phyloP scores from a whole-genome alignment of 2,888 invertebrate genomes.

The Pecten maximus region DNA sequence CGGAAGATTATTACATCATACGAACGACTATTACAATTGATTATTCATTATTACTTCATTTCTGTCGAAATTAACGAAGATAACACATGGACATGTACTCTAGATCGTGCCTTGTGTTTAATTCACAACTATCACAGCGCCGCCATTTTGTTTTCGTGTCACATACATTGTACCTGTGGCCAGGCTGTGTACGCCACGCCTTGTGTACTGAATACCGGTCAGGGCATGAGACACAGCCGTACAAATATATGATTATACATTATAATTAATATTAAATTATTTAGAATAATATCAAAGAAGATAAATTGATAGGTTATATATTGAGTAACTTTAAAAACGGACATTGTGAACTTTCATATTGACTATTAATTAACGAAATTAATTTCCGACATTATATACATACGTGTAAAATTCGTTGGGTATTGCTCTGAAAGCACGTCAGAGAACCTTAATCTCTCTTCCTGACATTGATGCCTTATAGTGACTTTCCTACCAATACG shows the following conservation, averaged over 20 bases:
- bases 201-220: background rate
- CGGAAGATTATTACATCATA: constrained; percentile 11
- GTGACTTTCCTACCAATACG: background rate
- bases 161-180: too few relatives aligned
- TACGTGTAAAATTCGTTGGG: too few relatives aligned
- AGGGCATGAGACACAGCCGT: background rate
- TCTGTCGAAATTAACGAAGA: background rate
- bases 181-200: background rate
- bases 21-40: background rate
- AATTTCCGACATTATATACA: too few relatives aligned
- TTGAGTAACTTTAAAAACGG: too few relatives aligned
- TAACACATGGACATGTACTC: background rate
- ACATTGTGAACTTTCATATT: too few relatives aligned
- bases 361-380: too few relatives aligned
- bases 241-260: too few relatives aligned
- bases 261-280: too few relatives aligned
- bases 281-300: too few relatives aligned
- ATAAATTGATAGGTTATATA: too few relatives aligned
- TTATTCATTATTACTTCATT: constrained; percentile 14
- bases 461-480: background rate
- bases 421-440: background rate
- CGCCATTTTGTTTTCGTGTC: background rate
- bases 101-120: background rate
- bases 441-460: background rate
- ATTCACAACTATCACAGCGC: background rate